Evolutionary conservation across 2,888 invertebrate genomes (phyloP).

Genomic region (Pseudolycoriella hygida): DNA sequence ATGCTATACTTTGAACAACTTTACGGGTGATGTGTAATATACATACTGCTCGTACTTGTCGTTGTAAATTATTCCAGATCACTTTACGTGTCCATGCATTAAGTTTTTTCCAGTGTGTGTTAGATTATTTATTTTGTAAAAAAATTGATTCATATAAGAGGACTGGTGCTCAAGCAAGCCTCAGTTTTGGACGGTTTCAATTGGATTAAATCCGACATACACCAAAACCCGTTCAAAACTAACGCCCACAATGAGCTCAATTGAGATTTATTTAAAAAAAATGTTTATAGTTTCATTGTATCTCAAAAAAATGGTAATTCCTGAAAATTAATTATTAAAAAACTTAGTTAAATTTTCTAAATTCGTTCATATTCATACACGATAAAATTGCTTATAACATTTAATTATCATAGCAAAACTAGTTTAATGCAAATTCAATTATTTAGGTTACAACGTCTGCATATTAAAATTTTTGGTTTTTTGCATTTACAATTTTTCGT

Average conservation of each 20-base stretch:
- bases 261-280: neutral
- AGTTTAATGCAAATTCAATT: neutral
- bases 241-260: slow-evolving; percentile 16
- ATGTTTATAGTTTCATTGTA: neutral
- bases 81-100: too few relatives aligned
- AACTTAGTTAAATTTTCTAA: neutral
- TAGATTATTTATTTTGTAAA: too few relatives aligned
- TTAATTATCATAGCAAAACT: neutral
- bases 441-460: too few relatives aligned
- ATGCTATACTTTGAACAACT: too few relatives aligned
- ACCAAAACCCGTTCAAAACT: slow-evolving; percentile 33
- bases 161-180: slow-evolving; percentile 15
- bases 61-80: too few relatives aligned
- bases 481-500: too few relatives aligned
- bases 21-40: too few relatives aligned
- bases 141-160: too few relatives aligned
- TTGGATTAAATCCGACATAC: slow-evolving; percentile 26
- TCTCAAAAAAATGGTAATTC: neutral
- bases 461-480: too few relatives aligned
- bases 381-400: too few relatives aligned
- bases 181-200: slow-evolving; percentile 34
- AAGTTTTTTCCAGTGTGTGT: too few relatives aligned
- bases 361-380: neutral
- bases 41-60: too few relatives aligned
- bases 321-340: neutral